Evolutionary conservation across 1,140 invertebrate genomes (phyloP), one percentile per base, ranked within the genome.

Genomic region (Agrilus planipennis): DNA sequence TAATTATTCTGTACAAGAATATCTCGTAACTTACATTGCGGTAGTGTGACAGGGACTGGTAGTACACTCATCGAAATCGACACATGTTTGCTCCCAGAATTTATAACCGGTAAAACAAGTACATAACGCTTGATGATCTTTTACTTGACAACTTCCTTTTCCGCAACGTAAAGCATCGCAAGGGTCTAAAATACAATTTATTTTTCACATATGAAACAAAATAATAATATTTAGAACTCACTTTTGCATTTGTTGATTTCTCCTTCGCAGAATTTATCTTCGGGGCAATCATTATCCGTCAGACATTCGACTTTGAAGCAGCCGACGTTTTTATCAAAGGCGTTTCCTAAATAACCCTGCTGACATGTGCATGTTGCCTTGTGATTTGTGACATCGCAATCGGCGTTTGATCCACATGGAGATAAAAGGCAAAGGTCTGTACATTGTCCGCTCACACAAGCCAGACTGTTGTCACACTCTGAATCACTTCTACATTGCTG

Each of bases 301-400:
- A 82, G 63, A 58, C 87, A 91, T 66, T 89, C 86, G 2, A 87
- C 84, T 67, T 80, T 81, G 61, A 85, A 86, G 50, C 84, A 87
- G 7, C 82, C 83, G 9, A 82, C 68, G 44, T 68, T 68, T 27
- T 66, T 61, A 58, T 85, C 77, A 44, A 73, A 71, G 1, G 85
- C 73, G 68, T 90, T 84, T 3, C 88, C 88, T 10, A 87, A 67
- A 57, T 81, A 79, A 12, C 84, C 84, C 39, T 75, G 68, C 30
- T 82, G 79, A 60, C 88, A 91, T 28, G 70, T 63, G 54, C 84
- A 88, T 11, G 69, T 57, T 1, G 79, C 70, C 39, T 65, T 67
- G 45, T 90, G 86, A 52, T 80, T 76, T 14, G 75, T 62, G 0
- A 81, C 76, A 22, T 71, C 70, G 55, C 86, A 89, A 14, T 77